These are phyloP conservation scores for Synanthedon myopaeformis DNA, from an alignment of 2,888 invertebrate species.

Conservation along the genomic window DNA sequence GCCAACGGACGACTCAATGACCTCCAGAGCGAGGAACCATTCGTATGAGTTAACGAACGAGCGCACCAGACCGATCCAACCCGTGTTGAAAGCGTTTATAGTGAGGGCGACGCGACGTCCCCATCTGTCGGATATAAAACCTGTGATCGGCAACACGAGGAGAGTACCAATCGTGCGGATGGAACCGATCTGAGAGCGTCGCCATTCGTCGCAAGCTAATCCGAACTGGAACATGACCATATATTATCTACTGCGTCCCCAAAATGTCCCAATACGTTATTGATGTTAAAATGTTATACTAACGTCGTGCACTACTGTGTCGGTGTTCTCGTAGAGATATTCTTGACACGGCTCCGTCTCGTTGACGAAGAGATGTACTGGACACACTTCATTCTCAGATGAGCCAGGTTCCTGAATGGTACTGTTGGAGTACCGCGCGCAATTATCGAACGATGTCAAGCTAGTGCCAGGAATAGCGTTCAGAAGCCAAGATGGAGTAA, in stretches of 20 bases:
- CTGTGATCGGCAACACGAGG: constrained; percentile 77
- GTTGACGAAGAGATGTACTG: constrained; percentile 30
- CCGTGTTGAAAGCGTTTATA: constrained; percentile 72
- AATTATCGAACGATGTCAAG: constrained; percentile 30
- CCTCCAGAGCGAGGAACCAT: constrained; percentile 77
- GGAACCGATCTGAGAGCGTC: constrained; percentile 79
- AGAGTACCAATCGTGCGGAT: constrained; percentile 79
- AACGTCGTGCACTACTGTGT: constrained; percentile 55
- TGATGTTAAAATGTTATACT: constrained; percentile 14
- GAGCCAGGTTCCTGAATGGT: constrained; percentile 6
- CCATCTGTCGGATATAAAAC: constrained; percentile 80
- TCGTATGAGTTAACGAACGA: constrained; percentile 77
- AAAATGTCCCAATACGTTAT: no score
- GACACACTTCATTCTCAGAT: constrained; percentile 26
- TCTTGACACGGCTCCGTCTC: constrained; percentile 25
- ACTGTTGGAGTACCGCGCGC: constrained; percentile 31
- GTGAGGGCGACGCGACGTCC: constrained; percentile 74
- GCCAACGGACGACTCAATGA: constrained; percentile 77
- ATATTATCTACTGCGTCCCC: background rate
- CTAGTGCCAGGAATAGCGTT: constrained; percentile 39
- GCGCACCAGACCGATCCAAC: constrained; percentile 74
- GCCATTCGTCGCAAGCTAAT: constrained; percentile 78
- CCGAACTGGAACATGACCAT: constrained; percentile 59
- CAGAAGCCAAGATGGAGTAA: constrained; percentile 34
- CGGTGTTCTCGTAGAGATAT: constrained; percentile 43